Base-by-base conservation (phyloP, 2,113 vertebrate species). In the Nyctibius bracteatus region DNA sequence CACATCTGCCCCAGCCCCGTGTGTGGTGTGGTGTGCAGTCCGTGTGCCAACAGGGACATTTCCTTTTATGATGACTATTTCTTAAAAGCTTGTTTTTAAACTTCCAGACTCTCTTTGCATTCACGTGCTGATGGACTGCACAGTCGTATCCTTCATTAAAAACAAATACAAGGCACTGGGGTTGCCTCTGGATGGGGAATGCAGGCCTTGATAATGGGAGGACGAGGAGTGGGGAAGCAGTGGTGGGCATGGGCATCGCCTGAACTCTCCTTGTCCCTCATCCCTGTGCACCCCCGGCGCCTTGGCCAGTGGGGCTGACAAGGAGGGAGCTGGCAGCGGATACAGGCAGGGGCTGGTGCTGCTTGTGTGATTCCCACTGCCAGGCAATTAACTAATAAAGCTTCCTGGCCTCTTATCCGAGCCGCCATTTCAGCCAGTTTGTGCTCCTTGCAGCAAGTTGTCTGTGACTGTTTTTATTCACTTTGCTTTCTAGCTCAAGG, bases 21-120 rank as follows among this genome's bases (percentile, higher is more conserved):
- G 46, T 9, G 1, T 3, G 1, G 0, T n/a, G 57, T 3, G 1
- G 22, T 54, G 52, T 6, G 1, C 3, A 0, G 23, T 31, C 65
- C 0, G 0, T 17, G 54, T n/a, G 10, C 43, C 4, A 1, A 39
- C 72, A 83, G 49, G 21, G 46, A 17, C 2, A 1, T 78, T 81
- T 84, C 59, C n/a, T 74, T 84, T 73, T 12, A 16, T 19, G 19
- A 44, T 8, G 35, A 25, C 15, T 8, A 1, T 27, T 39, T 35
- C 49, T 35, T 71, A 44, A 35, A 35, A 77, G 23, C 37, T 73
- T 2, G 1, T 20, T 55, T 82, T 73, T 65, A 66, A 61, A 35
- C 18, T 77, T 44, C 10, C 30, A 77, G 54, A n/a, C 24, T 77
- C 16, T n/a, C 21, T 30, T 72, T 90, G 70, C 7, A 3, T 52